Conservation (phyloP, 2,888 invertebrate species). For the Gisinianus flammeolus region DNA sequence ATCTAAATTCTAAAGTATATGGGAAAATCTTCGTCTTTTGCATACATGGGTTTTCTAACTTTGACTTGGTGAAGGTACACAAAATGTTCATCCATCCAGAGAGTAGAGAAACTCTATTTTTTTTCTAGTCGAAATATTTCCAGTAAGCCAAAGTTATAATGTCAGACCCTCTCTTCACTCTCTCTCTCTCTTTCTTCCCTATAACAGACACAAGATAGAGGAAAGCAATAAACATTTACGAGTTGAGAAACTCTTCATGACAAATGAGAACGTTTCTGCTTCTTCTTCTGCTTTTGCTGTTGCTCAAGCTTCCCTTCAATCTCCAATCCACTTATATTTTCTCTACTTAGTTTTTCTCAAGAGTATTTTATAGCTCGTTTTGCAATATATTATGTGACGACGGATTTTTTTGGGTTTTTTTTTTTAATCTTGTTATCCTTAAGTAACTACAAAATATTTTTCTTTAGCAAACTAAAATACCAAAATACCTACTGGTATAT, state of each 20-base stretch:
- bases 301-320: conserved; percentile 1
- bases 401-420: too few relatives aligned
- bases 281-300: neutral
- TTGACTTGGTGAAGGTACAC: too few relatives aligned
- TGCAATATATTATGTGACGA: too few relatives aligned
- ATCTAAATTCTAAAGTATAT: too few relatives aligned
- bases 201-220: neutral
- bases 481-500: too few relatives aligned
- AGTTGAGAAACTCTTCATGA: conserved; percentile 12
- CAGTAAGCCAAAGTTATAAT: too few relatives aligned
- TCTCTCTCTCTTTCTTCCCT: too few relatives aligned
- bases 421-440: neutral
- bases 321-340: neutral
- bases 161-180: neutral
- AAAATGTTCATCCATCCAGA: neutral
- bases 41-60: neutral
- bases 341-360: conserved; percentile 13
- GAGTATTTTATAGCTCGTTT: neutral
- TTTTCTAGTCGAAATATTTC: too few relatives aligned
- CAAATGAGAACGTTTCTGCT: neutral
- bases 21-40: too few relatives aligned
- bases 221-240: conserved; percentile 30
- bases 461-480: too few relatives aligned
- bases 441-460: neutral
- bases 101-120: conserved; percentile 2